Evolutionary conservation across 2,888 invertebrate genomes (phyloP), one percentile per base, ranked within the genome.

Genomic region (Thymelicus lineola): DNA sequence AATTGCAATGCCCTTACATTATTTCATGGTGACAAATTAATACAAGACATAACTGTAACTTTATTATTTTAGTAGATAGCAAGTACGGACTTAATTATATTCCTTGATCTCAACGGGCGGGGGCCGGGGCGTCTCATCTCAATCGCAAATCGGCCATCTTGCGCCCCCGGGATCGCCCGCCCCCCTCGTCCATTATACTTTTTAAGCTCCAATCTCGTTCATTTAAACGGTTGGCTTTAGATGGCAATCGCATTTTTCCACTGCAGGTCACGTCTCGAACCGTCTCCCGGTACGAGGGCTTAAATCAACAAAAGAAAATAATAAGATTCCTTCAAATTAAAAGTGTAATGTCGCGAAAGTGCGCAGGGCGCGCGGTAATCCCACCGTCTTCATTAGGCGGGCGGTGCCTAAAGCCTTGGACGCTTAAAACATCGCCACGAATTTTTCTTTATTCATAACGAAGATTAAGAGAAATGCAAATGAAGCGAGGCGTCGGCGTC

Each of bases 261-360:
- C 94, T 94, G 94, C 94, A 94, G 92, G 95, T 95, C 95, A 95
- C 95, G 95, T 95, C 95, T 90, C 92, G 93, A 87, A 87, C 88
- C 90, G 93, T 94, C 94, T 93, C 92, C 90, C 88, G 90, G 84
- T 86, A 90, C 87, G 90, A 91, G 94, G 93, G 95, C 95, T 94
- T 95, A 95, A 95, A 95, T 95, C 95, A 95, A 95, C 95, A 95
- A 94, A 94, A 94, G 93, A 93, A 93, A 94, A 94, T 94, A 95
- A 95, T 95, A 95, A 95, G 95, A 95, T 95, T 95, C 95, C 91
- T 95, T 95, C 95, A 95, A 95, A 95, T 95, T 95, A 95, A 95
- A 95, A 95, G 95, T 95, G 95, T 95, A 95, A 95, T 91, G 93
- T 93, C 91, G 92, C 88, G 90, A 90, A 88, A 91, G 88, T 87